Evolutionary conservation across 2,888 invertebrate genomes (phyloP).

Genomic region (Steinernema carpocapsae): DNA sequence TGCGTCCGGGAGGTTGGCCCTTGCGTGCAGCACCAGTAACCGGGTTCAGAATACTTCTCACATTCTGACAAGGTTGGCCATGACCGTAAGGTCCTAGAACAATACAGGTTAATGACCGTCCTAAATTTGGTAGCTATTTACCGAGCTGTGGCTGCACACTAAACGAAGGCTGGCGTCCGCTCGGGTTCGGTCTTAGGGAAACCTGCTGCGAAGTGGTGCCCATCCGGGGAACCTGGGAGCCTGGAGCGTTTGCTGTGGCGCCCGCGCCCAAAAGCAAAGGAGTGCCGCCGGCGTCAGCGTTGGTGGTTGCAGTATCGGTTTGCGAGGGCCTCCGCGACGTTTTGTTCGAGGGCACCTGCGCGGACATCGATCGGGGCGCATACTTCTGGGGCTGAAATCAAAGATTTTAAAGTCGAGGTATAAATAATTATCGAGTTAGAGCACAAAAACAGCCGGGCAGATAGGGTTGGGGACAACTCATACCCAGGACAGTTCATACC

Average conservation of each 20-base stretch:
- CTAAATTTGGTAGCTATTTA: neutral
- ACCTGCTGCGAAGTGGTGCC: slow-evolving; percentile 27
- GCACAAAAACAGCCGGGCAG: no score
- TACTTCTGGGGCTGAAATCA: slow-evolving; percentile 36
- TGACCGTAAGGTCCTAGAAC: neutral
- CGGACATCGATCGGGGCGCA: slow-evolving; percentile 44
- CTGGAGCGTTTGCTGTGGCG: neutral
- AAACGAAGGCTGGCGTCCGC: slow-evolving; percentile 43
- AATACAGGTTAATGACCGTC: neutral
- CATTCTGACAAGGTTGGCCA: slow-evolving; percentile 11
- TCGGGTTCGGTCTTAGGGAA: slow-evolving; percentile 37
- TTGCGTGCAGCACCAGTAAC: neutral
- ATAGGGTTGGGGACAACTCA: no score
- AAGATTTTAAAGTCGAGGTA: neutral
- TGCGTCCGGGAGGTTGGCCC: slow-evolving; percentile 35
- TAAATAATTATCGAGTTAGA: neutral
- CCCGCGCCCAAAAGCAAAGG: slow-evolving; percentile 17
- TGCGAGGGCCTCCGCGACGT: slow-evolving; percentile 46
- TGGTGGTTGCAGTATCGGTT: slow-evolving; percentile 33
- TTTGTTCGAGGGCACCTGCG: slow-evolving; percentile 43
- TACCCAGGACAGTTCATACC: no score
- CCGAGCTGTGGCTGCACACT: slow-evolving; percentile 42
- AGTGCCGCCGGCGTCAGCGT: slow-evolving; percentile 17
- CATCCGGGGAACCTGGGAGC: slow-evolving; percentile 12
- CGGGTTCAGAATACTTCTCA: neutral